These are phyloP conservation scores for Scaptomyza pallida DNA, from an alignment of 1,140 invertebrate species.

Conservation along the genomic window DNA sequence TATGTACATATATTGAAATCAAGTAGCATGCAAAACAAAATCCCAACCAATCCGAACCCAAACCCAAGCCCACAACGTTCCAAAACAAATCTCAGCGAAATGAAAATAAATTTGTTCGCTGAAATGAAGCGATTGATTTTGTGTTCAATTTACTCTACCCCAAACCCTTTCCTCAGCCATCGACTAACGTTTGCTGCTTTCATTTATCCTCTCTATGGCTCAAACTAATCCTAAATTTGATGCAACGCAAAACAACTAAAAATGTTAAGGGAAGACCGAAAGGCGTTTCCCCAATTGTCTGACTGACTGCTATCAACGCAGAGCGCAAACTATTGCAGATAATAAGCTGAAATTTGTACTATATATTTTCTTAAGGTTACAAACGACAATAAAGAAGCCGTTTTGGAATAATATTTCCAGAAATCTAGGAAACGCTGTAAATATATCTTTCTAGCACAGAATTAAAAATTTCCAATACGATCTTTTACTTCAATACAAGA, in stretches of 20 bases:
- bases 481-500: too few species aligned
- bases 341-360: too few species aligned
- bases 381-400: too few species aligned
- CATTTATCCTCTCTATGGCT: background rate
- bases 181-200: background rate
- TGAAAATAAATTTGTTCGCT: conserved; percentile 81
- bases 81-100: conserved; percentile 67
- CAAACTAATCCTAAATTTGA: background rate
- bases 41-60: background rate
- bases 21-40: conserved; percentile 35
- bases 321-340: too few species aligned
- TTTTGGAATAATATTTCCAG: background rate
- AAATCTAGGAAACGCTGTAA: too few species aligned
- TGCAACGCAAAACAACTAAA: too few species aligned
- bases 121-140: conserved; percentile 78
- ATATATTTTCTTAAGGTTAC: too few species aligned
- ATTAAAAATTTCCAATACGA: too few species aligned
- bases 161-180: background rate
- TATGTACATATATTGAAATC: conserved; percentile 55
- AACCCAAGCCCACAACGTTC: background rate
- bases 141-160: conserved; percentile 11
- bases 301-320: too few species aligned
- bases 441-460: too few species aligned
- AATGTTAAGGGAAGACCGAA: too few species aligned
- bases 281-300: too few species aligned